Base-by-base conservation (phyloP, 2,797 vertebrate genomes). In the Sebastes jordani region DNA sequence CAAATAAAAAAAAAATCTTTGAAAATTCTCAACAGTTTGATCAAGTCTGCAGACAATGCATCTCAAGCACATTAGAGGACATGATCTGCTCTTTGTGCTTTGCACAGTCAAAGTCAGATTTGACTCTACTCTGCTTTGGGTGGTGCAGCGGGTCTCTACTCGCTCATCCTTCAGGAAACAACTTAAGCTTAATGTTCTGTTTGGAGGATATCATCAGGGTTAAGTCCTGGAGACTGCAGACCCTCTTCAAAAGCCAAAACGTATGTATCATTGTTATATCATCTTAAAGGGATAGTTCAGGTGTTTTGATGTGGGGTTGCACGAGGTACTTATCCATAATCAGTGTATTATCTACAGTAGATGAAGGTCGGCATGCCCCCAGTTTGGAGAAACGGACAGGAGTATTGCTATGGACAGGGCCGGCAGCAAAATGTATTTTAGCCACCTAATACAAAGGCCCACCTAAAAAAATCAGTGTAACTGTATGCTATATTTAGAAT, bases 1-100 rank as follows among this genome's bases (percentile, higher is more conserved):
- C 88, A 86, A 95, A 95, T 94, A 92, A 94, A 92, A 93, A 60
- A 42, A 42, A 90, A 84, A 89, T 72, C 30, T 69, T 76, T 78
- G 42, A 84, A 92, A 88, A 85, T 80, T 29, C 27, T 73, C 7
- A 73, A 65, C 52, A 18, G 63, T 71, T 80, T 82, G 64, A 61
- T 81, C 10, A 54, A 73, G 70, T 83, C 22, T 74, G 61, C 54
- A 73, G 29, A 70, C 74, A 76, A 77, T 63, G 5, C 4, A 29
- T 52, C 25, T n/a, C 5, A 8, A 4, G 6, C 10, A 32, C 4
- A 23, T 4, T 1, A 7, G 14, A 68, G n/a, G 18, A 58, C 18
- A 32, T 20, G 10, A 77, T 38, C 7, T 36, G 25, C 34, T 59
- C n/a, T 6, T 69, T 42, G 20, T n/a, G 55, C 7, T 61, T 49